A percentile compares a stretch with the other conserved stretches of the same genome.
These are phyloP conservation scores for Eilema caniola DNA, from an alignment of 2,888 invertebrate species.

Conservation along the genomic window DNA sequence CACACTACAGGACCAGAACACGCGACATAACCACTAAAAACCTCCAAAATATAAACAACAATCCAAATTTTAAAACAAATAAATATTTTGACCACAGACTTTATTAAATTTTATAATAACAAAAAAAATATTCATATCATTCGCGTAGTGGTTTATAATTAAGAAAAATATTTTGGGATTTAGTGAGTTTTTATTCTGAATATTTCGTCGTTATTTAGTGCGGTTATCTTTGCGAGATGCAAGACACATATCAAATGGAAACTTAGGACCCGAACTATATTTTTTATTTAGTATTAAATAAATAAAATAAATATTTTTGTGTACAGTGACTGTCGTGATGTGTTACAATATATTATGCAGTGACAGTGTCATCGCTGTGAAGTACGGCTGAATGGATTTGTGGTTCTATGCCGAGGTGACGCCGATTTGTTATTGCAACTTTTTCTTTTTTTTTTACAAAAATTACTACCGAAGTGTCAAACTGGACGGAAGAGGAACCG, in stretches of 20 bases:
- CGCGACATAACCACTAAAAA: constrained; percentile 82
- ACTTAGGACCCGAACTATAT: constrained; percentile 84
- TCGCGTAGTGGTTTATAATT: constrained; percentile 50
- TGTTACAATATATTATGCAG: constrained; percentile 72
- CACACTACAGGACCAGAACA: constrained; percentile 75
- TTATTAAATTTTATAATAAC: constrained; percentile 70
- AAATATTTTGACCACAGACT: constrained; percentile 77
- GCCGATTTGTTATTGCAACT: constrained; percentile 74
- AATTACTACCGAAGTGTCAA: constrained; percentile 86
- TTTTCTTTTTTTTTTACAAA: constrained; percentile 77
- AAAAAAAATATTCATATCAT: constrained; percentile 71
- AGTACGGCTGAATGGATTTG: constrained; percentile 75
- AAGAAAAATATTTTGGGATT: constrained; percentile 69
- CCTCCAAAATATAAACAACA: constrained; percentile 76
- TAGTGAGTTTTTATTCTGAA: constrained; percentile 71
- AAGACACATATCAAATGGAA: constrained; percentile 84
- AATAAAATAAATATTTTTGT: constrained; percentile 75
- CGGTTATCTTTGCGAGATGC: constrained; percentile 65
- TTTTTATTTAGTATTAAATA: constrained; percentile 68
- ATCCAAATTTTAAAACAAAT: constrained; percentile 54
- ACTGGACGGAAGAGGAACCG: constrained; percentile 85
- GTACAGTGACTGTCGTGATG: constrained; percentile 77
- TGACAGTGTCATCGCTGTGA: constrained; percentile 76
- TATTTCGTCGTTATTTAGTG: constrained; percentile 57
- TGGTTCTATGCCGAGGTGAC: constrained; percentile 76